Evolutionary conservation across 1,140 invertebrate species (phyloP), one percentile per base, ranked within the genome.

Genomic region (Ceratina calcarata): DNA sequence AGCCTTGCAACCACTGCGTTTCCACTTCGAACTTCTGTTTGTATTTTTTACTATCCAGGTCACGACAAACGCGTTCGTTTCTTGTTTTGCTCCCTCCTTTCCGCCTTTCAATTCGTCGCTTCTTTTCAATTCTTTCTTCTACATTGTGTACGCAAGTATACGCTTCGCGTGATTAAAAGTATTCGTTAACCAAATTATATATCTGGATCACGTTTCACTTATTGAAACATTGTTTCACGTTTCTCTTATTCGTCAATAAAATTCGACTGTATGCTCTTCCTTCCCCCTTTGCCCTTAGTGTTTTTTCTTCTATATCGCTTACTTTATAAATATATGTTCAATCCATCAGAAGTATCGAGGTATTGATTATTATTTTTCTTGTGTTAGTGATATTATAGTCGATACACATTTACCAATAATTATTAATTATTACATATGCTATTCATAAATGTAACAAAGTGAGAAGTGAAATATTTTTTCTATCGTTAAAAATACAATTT

Each of bases 181-280:
- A 67, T 66, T 75, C 62, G 62, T 75, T 75, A 66, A 18, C 12
- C 16, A 65, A 75, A 72, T 57, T 45, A 66, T 45, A 66, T 45
- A 57, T 49, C 32, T 18, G 10, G 3, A 57, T 20, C 32, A 22
- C n/a, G 61, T 16, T 75, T 37, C 15, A 4, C 16, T 24, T 45
- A 22, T 57, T n/a, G 20, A n/a, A 58, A 67, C 18, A 22, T 12
- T 2, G 27, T 15, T 49, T 12, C 24, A n/a, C 32, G 7, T 45
- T 66, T 45, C 51, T 45, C 32, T 74, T 20, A 66, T 37, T 62
- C 20, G 7, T 57, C 20, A 0, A 18, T 12, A 13, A 20, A 45
- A 45, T 45, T 10, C 0, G 2, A 10, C 37, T 45, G 37, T 10
- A 3, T 45, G 10, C 37, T 45, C 8, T 32, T 32, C 27, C 27